phyloP scores from a whole-genome alignment of 2,113 vertebrate genomes.

The Centropristis striata region DNA sequence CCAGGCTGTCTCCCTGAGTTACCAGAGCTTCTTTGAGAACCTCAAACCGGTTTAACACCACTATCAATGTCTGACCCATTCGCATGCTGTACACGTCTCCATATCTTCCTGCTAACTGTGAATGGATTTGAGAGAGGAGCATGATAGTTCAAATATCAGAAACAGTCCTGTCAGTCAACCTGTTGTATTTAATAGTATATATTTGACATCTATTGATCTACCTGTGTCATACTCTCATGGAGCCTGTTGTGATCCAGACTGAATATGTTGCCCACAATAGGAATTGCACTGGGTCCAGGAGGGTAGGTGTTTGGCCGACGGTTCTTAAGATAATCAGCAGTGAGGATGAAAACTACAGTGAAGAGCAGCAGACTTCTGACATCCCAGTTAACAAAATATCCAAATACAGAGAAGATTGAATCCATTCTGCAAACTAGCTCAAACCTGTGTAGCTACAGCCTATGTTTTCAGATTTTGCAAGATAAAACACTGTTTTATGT shows the following conservation, averaged over 20 bases:
- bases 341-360: slow-evolving; percentile 63
- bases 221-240: slow-evolving; percentile 55
- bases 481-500: neutral
- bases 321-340: slow-evolving; percentile 56
- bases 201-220: slow-evolving; percentile 3
- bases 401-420: slow-evolving; percentile 10
- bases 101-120: slow-evolving; percentile 55
- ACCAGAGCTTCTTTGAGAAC: slow-evolving; percentile 67
- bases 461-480: neutral
- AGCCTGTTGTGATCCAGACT: slow-evolving; percentile 35
- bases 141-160: too few species aligned
- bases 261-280: slow-evolving; percentile 68
- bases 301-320: slow-evolving; percentile 40
- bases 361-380: slow-evolving; percentile 81
- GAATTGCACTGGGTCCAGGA: slow-evolving; percentile 61
- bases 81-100: slow-evolving; percentile 68
- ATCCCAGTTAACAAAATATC: slow-evolving; percentile 37
- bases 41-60: slow-evolving; percentile 65
- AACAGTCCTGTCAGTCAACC: too few species aligned
- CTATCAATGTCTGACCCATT: slow-evolving; percentile 33
- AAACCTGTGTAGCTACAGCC: too few species aligned
- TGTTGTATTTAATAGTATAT: neutral
- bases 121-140: neutral
- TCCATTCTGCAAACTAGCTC: slow-evolving; percentile 33
- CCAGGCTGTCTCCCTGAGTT: slow-evolving; percentile 61